A percentile compares a stretch with the other conserved stretches of the same genome.
Evolutionary conservation across 2,797 vertebrate species (phyloP).

Genomic region (Hydrophis major): DNA sequence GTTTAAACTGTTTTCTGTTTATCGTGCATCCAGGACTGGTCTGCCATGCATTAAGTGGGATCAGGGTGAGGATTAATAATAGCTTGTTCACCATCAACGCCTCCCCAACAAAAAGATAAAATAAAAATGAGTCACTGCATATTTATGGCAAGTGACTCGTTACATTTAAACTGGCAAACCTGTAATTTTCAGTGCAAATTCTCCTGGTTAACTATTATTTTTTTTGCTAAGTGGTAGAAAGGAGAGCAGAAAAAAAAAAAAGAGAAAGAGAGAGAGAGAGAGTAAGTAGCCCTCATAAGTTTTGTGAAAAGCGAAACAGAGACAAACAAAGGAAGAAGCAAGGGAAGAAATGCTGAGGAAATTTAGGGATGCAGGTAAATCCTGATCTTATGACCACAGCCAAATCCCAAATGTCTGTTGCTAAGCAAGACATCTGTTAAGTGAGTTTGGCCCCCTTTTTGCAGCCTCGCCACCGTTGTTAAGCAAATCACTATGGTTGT

Average conservation of each 20-base stretch:
- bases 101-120: slow-evolving; percentile 51
- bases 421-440: no score
- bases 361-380: no score
- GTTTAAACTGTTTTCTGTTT: slow-evolving; percentile 66
- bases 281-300: not conserved
- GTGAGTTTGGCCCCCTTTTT: no score
- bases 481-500: no score
- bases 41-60: slow-evolving; percentile 62
- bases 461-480: no score
- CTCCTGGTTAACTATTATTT: not conserved
- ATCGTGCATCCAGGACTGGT: slow-evolving; percentile 55
- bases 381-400: no score
- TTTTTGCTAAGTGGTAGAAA: slow-evolving; percentile 5
- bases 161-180: slow-evolving; percentile 51
- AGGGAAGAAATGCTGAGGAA: not conserved
- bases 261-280: not conserved
- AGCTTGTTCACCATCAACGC: slow-evolving; percentile 28
- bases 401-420: no score
- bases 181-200: slow-evolving; percentile 50
- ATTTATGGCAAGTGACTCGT: slow-evolving; percentile 61
- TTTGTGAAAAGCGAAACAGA: not conserved
- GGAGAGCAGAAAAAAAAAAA: not conserved
- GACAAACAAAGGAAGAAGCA: no score
- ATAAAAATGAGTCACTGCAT: slow-evolving; percentile 35
- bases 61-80: slow-evolving; percentile 65